A percentile compares a stretch with the other conserved stretches of the same genome.
Evolutionary conservation across 1,140 invertebrate genomes (phyloP).

Genomic region (Formica selysi): DNA sequence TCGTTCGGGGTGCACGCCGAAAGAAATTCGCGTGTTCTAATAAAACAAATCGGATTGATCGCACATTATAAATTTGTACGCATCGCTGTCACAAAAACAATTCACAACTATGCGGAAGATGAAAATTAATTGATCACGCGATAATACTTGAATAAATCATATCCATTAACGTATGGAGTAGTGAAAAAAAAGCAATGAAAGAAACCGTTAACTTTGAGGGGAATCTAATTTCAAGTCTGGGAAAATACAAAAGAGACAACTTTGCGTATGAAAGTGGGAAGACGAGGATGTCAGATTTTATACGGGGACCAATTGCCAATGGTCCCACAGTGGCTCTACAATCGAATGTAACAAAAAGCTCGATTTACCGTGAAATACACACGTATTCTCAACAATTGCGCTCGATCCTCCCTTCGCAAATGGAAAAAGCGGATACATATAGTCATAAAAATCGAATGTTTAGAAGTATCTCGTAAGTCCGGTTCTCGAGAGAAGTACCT

Average conservation of each 20-base stretch:
- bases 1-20: not conserved
- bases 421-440: not conserved
- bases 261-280: not conserved
- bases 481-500: not conserved
- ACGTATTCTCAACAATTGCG: constrained; percentile 15
- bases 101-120: not conserved
- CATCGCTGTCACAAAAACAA: not conserved
- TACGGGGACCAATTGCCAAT: not conserved
- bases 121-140: constrained; percentile 4
- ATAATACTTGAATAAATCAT: constrained; percentile 7
- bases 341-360: not conserved
- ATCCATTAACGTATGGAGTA: not conserved
- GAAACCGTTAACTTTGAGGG: not conserved
- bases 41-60: not conserved
- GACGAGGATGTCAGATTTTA: not conserved
- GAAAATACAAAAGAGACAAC: not conserved
- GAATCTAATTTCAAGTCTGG: constrained; percentile 10
- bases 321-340: not conserved
- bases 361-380: not conserved
- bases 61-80: not conserved
- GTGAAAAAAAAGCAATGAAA: not conserved
- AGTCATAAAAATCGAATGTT: constrained; percentile 9
- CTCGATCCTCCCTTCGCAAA: not conserved
- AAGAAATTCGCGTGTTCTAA: not conserved
- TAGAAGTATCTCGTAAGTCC: not conserved